Evolutionary conservation across 2,888 invertebrate species (phyloP), one percentile per base, ranked within the genome.

Genomic region (Colostygia pectinataria): DNA sequence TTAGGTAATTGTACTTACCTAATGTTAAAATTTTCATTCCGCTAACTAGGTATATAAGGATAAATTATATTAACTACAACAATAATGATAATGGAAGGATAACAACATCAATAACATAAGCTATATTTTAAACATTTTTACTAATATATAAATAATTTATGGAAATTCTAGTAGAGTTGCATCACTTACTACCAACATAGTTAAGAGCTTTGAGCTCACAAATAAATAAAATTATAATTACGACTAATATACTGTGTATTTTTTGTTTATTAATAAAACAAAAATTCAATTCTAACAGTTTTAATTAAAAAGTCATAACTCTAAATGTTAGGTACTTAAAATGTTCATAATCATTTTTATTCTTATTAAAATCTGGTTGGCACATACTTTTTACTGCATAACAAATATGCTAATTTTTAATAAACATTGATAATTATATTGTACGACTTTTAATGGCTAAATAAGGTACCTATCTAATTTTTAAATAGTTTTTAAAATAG

Each of bases 111-210:
- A 72, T 68, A 69, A 64, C 51, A 61, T 57, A 59, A 65, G 61
- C 60, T 64, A 57, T 34, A 55, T 55, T 54, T 31, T 60, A 58
- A n/a, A 60, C 48, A 63, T 55, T 33, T 54, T 49, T 48, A 60
- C 57, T 69, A 65, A 68, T 65, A 62, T 68, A 72, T 38, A 66
- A 64, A 61, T 63, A 61, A 56, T 71, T 71, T 68, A 73, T 47
- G 41, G 46, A 66, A 59, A 59, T 57, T 56, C 40, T 36, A 48
- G 50, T 60, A 57, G 55, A 51, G 39, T 43, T 37, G 41, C 37
- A 28, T 37, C 43, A 64, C 23, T 60, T 74, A 61, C 55, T 59
- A 55, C 61, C 66, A 72, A 66, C 62, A 9, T 37, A 12, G 10
- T 12, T 8, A 63, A 63, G 67, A 66, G 63, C 74, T 75, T 63